A percentile compares a stretch with the other conserved stretches of the same genome.
phyloP scores from a whole-genome alignment of 2,113 vertebrate genomes.

The Pionites leucogaster region DNA sequence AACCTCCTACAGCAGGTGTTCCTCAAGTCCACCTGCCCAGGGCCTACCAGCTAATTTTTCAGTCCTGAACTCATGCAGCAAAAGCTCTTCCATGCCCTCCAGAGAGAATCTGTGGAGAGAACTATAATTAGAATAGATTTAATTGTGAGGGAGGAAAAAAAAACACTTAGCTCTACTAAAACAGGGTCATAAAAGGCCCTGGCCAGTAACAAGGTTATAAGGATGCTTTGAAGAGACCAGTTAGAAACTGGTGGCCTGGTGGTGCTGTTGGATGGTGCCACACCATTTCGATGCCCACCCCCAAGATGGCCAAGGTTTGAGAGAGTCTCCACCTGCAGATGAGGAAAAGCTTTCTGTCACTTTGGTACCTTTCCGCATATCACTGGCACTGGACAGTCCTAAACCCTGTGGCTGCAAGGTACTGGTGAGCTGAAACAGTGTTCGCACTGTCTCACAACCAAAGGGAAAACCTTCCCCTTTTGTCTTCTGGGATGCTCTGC shows the following conservation, averaged over 20 bases:
- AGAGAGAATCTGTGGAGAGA: background rate
- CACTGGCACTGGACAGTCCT: background rate
- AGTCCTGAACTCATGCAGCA: background rate
- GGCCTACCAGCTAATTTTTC: background rate
- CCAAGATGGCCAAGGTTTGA: background rate
- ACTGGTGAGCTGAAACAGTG: background rate
- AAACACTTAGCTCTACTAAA: background rate
- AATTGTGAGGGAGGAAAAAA: background rate
- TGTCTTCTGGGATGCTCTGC: background rate
- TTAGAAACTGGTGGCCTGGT: background rate
- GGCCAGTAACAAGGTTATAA: background rate
- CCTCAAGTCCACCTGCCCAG: background rate
- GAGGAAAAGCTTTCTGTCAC: background rate
- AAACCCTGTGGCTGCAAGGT: background rate
- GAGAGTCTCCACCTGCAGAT: background rate
- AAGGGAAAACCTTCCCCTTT: background rate
- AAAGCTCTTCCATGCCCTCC: background rate
- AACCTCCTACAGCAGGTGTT: background rate
- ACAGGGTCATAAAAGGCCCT: background rate
- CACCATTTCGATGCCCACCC: fast-evolving
- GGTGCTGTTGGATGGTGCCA: background rate
- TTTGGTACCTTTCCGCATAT: background rate
- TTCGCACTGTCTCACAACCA: background rate
- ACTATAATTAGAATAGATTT: background rate
- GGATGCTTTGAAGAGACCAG: background rate